Evolutionary conservation across 2,797 vertebrate genomes (phyloP).

Genomic region (Pelobates cultripes): DNA sequence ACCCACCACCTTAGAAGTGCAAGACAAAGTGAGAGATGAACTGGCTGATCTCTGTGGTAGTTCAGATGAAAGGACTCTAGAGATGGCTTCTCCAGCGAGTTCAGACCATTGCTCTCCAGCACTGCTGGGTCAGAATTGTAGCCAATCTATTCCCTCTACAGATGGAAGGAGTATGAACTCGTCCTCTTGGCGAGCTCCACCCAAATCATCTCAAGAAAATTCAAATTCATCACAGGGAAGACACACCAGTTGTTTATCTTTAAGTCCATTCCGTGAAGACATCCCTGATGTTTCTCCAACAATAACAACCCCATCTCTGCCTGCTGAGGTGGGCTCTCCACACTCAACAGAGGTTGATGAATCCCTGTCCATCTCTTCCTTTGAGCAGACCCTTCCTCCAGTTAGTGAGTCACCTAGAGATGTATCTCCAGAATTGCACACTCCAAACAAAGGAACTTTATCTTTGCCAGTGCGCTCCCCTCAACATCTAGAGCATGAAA

Average conservation of each 20-base stretch:
- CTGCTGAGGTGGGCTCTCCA: slow-evolving; percentile 84
- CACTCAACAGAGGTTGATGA: slow-evolving; percentile 89
- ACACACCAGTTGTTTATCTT: slow-evolving; percentile 79
- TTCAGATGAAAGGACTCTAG: slow-evolving; percentile 81
- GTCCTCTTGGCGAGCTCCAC: slow-evolving; percentile 64
- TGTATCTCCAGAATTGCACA: slow-evolving; percentile 67
- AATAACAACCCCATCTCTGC: slow-evolving; percentile 81
- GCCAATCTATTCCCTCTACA: slow-evolving; percentile 54
- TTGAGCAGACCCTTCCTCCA: slow-evolving; percentile 82
- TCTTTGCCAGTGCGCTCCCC: slow-evolving; percentile 74
- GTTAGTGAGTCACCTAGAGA: slow-evolving; percentile 79
- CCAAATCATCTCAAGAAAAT: slow-evolving; percentile 68
- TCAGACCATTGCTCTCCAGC: slow-evolving; percentile 82
- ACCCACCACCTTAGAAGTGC: slow-evolving; percentile 74
- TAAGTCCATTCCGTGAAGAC: slow-evolving; percentile 83
- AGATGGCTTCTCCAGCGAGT: slow-evolving; percentile 77
- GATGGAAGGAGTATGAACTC: slow-evolving; percentile 65
- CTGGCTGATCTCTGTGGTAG: slow-evolving; percentile 73
- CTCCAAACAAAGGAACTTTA: slow-evolving; percentile 66
- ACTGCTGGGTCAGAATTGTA: background rate
- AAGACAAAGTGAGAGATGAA: slow-evolving; percentile 67
- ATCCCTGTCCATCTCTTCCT: slow-evolving; percentile 89
- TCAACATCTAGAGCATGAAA: slow-evolving; percentile 66
- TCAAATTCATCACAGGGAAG: slow-evolving; percentile 74
- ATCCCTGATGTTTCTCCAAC: slow-evolving; percentile 82